phyloP scores from a whole-genome alignment of 1,140 invertebrate species.

The Drosophila biarmipes region DNA sequence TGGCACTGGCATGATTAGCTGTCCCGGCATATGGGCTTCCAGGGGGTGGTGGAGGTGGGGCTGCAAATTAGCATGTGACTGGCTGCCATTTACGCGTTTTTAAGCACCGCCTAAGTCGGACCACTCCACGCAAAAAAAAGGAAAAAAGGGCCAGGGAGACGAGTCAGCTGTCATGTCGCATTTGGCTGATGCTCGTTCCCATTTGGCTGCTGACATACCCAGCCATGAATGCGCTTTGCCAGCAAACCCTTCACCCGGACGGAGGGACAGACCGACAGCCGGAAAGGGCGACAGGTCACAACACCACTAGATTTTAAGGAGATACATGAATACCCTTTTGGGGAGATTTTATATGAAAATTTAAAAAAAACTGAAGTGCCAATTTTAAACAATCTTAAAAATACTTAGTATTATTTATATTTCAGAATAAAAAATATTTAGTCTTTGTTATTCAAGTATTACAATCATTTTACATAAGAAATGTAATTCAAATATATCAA shows the following conservation, averaged over 20 bases:
- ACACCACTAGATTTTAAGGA: neutral
- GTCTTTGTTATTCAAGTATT: no score
- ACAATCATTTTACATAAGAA: no score
- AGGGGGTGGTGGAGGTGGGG: neutral
- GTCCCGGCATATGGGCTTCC: conserved; percentile 14
- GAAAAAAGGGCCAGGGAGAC: conserved; percentile 10
- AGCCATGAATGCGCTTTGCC: conserved; percentile 46
- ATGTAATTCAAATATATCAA: no score
- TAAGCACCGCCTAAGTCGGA: conserved; percentile 62
- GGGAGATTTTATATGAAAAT: neutral
- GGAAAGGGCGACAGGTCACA: conserved; percentile 30
- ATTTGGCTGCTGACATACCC: conserved; percentile 27
- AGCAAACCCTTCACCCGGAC: conserved; percentile 35
- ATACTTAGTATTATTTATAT: no score
- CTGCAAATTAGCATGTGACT: conserved; percentile 71
- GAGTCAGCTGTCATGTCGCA: conserved; percentile 63
- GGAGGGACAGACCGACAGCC: conserved; percentile 27
- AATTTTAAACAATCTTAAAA: no score
- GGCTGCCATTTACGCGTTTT: conserved; percentile 68
- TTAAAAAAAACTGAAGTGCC: no score
- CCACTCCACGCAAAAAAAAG: conserved; percentile 23
- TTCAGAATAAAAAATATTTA: no score
- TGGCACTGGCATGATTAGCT: conserved; percentile 61
- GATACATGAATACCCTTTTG: conserved; percentile 10
- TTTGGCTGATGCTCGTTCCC: conserved; percentile 50